These are phyloP conservation scores for Abscondita cerata DNA, from an alignment of 2,888 invertebrate species.

Conservation along the genomic window DNA sequence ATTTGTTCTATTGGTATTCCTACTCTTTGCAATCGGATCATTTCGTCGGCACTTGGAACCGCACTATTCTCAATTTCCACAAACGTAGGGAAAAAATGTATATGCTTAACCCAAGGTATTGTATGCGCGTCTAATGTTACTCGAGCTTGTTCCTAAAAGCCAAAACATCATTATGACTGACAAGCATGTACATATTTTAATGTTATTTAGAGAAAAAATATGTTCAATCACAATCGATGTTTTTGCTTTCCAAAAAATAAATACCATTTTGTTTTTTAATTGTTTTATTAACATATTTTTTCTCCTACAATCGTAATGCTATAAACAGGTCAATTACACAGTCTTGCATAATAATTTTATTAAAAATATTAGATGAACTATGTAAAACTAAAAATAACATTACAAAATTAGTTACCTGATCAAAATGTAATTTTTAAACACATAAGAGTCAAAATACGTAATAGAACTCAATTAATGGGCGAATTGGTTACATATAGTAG, in stretches of 20 bases:
- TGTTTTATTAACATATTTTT: constrained; percentile 22
- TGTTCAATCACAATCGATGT: constrained; percentile 20
- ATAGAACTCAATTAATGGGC: too few species aligned
- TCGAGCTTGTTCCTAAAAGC: constrained; percentile 34
- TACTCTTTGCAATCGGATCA: constrained; percentile 36
- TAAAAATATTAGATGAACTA: too few species aligned
- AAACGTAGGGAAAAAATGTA: constrained; percentile 64
- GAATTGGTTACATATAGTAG: too few species aligned
- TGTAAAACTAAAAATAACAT: too few species aligned
- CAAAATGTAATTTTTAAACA: too few species aligned
- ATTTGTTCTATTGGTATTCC: constrained; percentile 34
- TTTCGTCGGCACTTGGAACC: constrained; percentile 47
- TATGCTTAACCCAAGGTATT: constrained; percentile 49
- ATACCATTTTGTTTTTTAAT: constrained; percentile 8
- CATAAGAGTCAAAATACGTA: too few species aligned
- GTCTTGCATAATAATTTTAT: too few species aligned
- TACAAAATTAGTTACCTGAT: too few species aligned
- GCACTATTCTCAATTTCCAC: constrained; percentile 61
- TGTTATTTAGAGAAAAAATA: constrained; percentile 25
- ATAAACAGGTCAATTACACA: too few species aligned
- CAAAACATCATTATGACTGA: constrained; percentile 19
- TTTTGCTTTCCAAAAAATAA: constrained; percentile 17
- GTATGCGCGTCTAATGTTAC: constrained; percentile 51
- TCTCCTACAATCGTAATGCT: too few species aligned
- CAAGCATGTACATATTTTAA: neutral